Percentiles rank a stretch among this genome's conserved stretches.
Conservation (phyloP, 2,113 vertebrate species). For the Sclerurus mexicanus region DNA sequence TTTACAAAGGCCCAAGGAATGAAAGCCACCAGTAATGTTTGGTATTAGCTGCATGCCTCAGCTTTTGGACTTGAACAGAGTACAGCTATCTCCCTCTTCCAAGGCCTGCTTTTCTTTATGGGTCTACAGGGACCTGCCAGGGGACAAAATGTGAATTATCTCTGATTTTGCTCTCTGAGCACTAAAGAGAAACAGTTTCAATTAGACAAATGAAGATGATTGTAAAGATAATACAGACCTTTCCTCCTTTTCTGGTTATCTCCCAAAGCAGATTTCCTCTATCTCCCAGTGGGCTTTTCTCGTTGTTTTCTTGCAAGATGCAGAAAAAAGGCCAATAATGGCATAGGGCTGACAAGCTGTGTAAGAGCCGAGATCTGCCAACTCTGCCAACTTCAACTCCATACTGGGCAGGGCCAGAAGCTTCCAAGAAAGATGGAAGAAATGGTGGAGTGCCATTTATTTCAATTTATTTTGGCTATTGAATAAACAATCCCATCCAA, state of each 20-base stretch:
- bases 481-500: not conserved
- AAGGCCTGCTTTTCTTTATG: constrained; percentile 41
- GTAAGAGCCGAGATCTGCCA: not conserved
- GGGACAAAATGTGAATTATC: constrained; percentile 38
- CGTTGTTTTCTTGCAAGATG: not conserved
- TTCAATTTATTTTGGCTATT: not conserved
- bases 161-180: not conserved
- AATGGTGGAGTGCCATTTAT: not conserved
- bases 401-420: not conserved
- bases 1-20: constrained; percentile 15
- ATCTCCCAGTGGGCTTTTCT: not conserved
- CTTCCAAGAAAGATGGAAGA: not conserved
- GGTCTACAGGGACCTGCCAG: not conserved
- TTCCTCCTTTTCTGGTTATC: not conserved
- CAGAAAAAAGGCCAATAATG: not conserved
- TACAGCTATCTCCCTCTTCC: constrained; percentile 22
- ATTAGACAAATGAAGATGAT: constrained; percentile 14
- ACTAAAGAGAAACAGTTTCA: constrained; percentile 11
- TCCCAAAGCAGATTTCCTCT: constrained; percentile 5
- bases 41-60: constrained; percentile 23
- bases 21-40: constrained; percentile 41
- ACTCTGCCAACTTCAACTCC: not conserved
- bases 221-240: constrained; percentile 7
- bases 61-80: not conserved
- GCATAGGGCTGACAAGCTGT: not conserved